Conservation (phyloP, 1,140 invertebrate genomes). For the Mycetomoellerius zeteki region DNA sequence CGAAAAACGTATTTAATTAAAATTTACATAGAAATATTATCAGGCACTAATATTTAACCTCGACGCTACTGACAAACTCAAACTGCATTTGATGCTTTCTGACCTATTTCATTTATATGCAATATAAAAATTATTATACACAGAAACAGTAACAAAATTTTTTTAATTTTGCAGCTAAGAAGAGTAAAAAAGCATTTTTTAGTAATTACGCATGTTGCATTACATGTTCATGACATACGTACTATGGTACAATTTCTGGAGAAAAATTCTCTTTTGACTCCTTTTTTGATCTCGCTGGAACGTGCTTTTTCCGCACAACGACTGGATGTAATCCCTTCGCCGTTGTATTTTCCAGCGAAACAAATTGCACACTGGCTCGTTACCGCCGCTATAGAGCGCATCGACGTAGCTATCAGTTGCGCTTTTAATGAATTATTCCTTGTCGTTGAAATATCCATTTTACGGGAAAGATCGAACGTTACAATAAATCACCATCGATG, state of each 20-base stretch:
- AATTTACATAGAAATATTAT: too few relatives aligned
- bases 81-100: too few relatives aligned
- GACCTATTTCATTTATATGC: too few relatives aligned
- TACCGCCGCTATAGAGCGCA: conserved; percentile 13
- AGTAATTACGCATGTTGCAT: conserved; percentile 1
- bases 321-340: conserved; percentile 11
- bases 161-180: not conserved
- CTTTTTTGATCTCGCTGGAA: not conserved
- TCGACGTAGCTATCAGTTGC: conserved; percentile 14
- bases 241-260: conserved; percentile 12
- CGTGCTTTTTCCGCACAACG: conserved; percentile 24
- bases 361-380: conserved; percentile 40
- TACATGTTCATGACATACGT: conserved; percentile 3
- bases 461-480: conserved; percentile 33
- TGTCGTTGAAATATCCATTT: conserved; percentile 24
- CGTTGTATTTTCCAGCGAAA: conserved; percentile 27
- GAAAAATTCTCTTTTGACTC: conserved; percentile 9
- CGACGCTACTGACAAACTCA: too few relatives aligned
- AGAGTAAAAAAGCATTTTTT: not conserved
- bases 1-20: too few relatives aligned
- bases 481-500: conserved; percentile 30
- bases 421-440: conserved; percentile 51
- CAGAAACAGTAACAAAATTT: not conserved
- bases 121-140: conserved; percentile 9
- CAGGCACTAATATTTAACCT: too few relatives aligned